Base-by-base conservation (phyloP, 1,140 invertebrate species). In the Carposina sasakii region DNA sequence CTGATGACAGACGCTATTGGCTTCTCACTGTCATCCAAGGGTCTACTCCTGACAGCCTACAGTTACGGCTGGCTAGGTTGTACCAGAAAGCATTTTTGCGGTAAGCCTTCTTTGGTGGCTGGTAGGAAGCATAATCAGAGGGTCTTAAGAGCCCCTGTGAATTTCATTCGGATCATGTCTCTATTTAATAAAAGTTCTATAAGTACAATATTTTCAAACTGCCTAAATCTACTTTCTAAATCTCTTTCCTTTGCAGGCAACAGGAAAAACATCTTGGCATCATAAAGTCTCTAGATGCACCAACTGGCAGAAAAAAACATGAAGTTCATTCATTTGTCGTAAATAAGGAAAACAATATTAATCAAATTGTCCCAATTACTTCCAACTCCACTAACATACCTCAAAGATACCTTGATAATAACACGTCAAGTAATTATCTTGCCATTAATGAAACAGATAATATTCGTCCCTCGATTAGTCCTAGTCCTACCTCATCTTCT, bases 251-350 rank as follows among this genome's bases (percentile, higher is more conserved):
- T 84, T 87, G 21, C 71, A 91, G 91, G 59, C 91, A 92, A 69
- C 91, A 92, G 83, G 90, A 91, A 63, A 78, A 81, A 36, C 91
- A 92, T 69, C 81, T 92, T 19, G 91, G 91, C 6, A 89, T 92
- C 33, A 82, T 85, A 23, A 81, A 85, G 50, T 82, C 81, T 28
- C 46, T 84, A 56, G 78, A 82, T 42, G 76, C 78, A 34, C 67
- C 73, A 10, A 68, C 73, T 17, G 44, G 73, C 17, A 67, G 81
- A 39, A 82, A 81, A 52, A 84, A 84, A 64, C 81, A 84, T 16
- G 81, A 84, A 20, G 81, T 84, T 2, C 81, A 81, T 56, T 84
- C 81, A 0, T 84, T 84, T 34, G 50, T 71, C 42, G 63, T 81
- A 10, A 81, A 81, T 48, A 74, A 76, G 55, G 68, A 78, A 24